phyloP scores from a whole-genome alignment of 2,797 vertebrate species.

The Pseudocheirus occidentalis region DNA sequence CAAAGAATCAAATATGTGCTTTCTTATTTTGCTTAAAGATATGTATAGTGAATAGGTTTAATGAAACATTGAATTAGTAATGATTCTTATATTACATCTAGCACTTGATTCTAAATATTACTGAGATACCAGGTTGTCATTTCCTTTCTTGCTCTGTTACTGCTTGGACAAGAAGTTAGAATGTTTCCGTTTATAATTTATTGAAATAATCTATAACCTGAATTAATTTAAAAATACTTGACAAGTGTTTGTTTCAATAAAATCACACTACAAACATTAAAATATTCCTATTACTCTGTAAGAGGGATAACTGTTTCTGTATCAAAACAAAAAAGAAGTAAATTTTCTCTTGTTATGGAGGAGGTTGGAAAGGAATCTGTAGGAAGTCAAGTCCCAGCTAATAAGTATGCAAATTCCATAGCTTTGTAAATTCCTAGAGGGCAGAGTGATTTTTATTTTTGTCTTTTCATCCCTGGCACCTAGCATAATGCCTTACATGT shows the following conservation, averaged over 20 bases:
- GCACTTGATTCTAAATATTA: neutral
- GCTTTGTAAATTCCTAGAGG: neutral
- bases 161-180: constrained; percentile 51
- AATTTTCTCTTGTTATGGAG: constrained; percentile 39
- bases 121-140: constrained; percentile 14
- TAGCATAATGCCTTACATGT: neutral
- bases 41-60: neutral
- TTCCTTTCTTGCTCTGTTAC: constrained; percentile 27
- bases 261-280: constrained; percentile 31
- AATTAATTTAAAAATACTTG: constrained; percentile 12
- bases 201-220: constrained; percentile 37
- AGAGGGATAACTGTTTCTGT: constrained; percentile 64
- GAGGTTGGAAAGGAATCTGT: constrained; percentile 4
- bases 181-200: constrained; percentile 30
- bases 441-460: constrained; percentile 3
- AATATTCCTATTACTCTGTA: constrained; percentile 42
- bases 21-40: constrained; percentile 35
- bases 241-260: constrained; percentile 54
- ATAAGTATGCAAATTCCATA: neutral
- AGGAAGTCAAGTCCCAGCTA: neutral
- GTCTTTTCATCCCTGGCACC: neutral
- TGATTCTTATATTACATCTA: neutral
- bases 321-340: constrained; percentile 48
- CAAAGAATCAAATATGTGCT: constrained; percentile 15
- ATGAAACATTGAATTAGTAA: neutral